Evolutionary conservation across 2,888 invertebrate species (phyloP).

Genomic region (Cinara cedri): DNA sequence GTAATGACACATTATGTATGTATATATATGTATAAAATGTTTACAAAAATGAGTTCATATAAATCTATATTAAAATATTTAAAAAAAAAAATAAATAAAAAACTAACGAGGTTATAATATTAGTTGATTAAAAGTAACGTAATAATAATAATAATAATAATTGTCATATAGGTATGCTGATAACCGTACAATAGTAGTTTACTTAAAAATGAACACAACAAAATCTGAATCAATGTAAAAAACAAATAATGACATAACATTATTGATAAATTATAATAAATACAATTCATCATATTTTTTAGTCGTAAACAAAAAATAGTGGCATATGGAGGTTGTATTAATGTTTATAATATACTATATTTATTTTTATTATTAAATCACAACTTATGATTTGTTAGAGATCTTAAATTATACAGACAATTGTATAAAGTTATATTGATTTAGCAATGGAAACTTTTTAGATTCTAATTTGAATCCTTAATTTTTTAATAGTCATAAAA

Average conservation of each 20-base stretch:
- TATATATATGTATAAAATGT: no score
- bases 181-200: background rate
- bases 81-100: background rate
- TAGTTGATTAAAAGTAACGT: background rate
- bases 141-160: slow-evolving; percentile 13
- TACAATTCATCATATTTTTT: background rate
- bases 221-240: slow-evolving; percentile 1
- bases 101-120: background rate
- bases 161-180: background rate
- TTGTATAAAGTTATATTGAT: background rate
- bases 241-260: background rate
- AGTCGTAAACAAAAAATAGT: background rate
- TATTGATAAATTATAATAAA: slow-evolving; percentile 16
- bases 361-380: slow-evolving; percentile 5
- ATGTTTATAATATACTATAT: background rate
- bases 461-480: background rate
- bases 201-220: slow-evolving; percentile 36
- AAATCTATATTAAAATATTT: background rate
- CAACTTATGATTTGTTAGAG: slow-evolving; percentile 14
- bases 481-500: background rate
- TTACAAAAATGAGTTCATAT: background rate
- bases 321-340: background rate
- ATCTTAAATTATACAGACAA: slow-evolving; percentile 18
- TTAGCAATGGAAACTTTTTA: background rate
- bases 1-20: no score